A percentile compares a stretch with the other conserved stretches of the same genome.
Conservation (phyloP, 2,113 vertebrate genomes). For the Rutilus rutilus region DNA sequence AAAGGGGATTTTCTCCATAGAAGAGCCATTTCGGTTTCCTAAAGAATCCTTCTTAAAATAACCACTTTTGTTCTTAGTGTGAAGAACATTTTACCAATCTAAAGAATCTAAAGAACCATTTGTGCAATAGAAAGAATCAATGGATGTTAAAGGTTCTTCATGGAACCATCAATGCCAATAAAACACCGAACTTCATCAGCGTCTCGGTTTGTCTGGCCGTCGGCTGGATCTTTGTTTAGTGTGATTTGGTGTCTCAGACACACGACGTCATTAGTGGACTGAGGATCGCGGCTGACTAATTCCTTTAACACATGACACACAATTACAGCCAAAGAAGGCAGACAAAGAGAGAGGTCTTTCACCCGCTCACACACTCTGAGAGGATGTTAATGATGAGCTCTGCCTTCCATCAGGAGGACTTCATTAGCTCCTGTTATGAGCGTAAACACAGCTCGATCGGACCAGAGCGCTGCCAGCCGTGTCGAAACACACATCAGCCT, state of each 20-base stretch:
- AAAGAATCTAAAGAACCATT: no score
- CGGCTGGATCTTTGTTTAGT: slow-evolving; percentile 40
- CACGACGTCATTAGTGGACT: slow-evolving; percentile 78
- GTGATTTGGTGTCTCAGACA: slow-evolving; percentile 51
- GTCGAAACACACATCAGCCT: not conserved
- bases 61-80: no score
- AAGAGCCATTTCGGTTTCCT: no score
- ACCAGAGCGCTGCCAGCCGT: slow-evolving; percentile 59
- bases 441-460: slow-evolving; percentile 72
- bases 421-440: slow-evolving; percentile 90
- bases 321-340: slow-evolving; percentile 89
- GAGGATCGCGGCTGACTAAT: slow-evolving; percentile 80
- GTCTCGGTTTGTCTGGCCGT: slow-evolving; percentile 21
- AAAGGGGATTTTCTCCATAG: no score
- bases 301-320: slow-evolving; percentile 89
- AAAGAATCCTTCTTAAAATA: no score
- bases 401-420: slow-evolving; percentile 86
- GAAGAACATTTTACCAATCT: no score
- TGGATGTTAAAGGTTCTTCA: no score
- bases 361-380: slow-evolving; percentile 82
- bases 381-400: slow-evolving; percentile 85
- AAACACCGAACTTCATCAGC: no score
- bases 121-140: no score
- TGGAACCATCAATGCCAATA: no score
- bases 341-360: slow-evolving; percentile 89